Evolutionary conservation across 2,113 vertebrate genomes (phyloP).

Genomic region (Phrynosoma platyrhinos): DNA sequence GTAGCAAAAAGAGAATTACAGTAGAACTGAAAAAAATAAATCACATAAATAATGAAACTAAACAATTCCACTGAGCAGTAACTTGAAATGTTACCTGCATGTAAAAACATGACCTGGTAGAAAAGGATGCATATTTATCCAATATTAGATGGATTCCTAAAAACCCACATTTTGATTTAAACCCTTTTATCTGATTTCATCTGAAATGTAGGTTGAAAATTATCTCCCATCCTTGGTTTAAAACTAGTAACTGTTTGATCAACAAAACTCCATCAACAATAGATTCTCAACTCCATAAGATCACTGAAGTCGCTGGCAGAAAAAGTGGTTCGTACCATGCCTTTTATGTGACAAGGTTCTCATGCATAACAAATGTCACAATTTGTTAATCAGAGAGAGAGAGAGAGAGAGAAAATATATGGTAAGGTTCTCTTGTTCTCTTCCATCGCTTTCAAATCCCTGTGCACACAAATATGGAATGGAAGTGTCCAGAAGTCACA

Average conservation of each 20-base stretch:
- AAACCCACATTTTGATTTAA: not conserved
- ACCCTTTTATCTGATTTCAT: too few relatives aligned
- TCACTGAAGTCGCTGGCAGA: not conserved
- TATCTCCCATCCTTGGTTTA: not conserved
- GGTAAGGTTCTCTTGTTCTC: constrained; percentile 19
- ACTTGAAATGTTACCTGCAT: not conserved
- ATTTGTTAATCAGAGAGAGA: accelerated
- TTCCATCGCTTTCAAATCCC: constrained; percentile 63
- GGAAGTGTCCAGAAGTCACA: constrained; percentile 71
- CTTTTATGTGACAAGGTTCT: not conserved
- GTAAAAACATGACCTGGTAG: not conserved
- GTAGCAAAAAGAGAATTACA: not conserved
- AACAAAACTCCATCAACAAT: not conserved
- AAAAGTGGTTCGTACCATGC: too few relatives aligned
- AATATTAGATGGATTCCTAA: not conserved
- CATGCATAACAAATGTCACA: not conserved
- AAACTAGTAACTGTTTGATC: not conserved
- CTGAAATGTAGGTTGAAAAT: too few relatives aligned
- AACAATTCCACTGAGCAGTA: not conserved
- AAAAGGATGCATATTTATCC: not conserved
- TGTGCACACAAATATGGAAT: not conserved
- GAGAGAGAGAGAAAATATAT: not conserved
- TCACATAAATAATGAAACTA: not conserved
- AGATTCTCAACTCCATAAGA: not conserved
- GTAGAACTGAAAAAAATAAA: not conserved